phyloP scores from a whole-genome alignment of 2,113 vertebrate species.

The Myotis davidii region DNA sequence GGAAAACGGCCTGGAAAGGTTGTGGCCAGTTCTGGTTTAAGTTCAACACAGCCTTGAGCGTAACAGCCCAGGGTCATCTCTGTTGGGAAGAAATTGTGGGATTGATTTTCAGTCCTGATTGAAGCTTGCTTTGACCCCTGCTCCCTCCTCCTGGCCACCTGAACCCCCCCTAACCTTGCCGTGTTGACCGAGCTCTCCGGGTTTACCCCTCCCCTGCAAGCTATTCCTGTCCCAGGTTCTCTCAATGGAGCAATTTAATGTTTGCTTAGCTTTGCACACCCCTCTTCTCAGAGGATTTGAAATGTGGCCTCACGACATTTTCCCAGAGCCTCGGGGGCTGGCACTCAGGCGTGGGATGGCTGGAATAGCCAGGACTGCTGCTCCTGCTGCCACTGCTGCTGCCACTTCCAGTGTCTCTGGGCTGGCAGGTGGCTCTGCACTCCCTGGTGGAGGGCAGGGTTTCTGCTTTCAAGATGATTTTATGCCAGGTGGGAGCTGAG shows the following conservation, averaged over 20 bases:
- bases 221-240: neutral
- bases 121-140: slow-evolving; percentile 14
- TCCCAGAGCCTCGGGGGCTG: neutral
- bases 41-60: slow-evolving; percentile 22
- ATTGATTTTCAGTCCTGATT: slow-evolving; percentile 32
- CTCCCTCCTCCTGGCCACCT: neutral
- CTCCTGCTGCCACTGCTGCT: neutral
- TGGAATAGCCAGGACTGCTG: neutral
- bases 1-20: neutral
- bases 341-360: neutral
- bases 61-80: neutral
- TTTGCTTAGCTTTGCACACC: slow-evolving; percentile 26
- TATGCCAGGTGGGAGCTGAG: neutral
- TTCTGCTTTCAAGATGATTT: slow-evolving; percentile 46
- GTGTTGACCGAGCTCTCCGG: neutral
- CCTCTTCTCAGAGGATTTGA: slow-evolving; percentile 47
- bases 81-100: slow-evolving; percentile 12
- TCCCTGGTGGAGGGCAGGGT: neutral
- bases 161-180: neutral
- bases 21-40: slow-evolving; percentile 50
- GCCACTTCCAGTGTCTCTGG: neutral
- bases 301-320: neutral
- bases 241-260: neutral
- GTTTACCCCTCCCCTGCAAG: neutral
- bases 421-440: neutral